Percentiles rank a stretch among this genome's conserved stretches.
phyloP scores from a whole-genome alignment of 2,797 vertebrate species.

The Sebastes matsubarae region DNA sequence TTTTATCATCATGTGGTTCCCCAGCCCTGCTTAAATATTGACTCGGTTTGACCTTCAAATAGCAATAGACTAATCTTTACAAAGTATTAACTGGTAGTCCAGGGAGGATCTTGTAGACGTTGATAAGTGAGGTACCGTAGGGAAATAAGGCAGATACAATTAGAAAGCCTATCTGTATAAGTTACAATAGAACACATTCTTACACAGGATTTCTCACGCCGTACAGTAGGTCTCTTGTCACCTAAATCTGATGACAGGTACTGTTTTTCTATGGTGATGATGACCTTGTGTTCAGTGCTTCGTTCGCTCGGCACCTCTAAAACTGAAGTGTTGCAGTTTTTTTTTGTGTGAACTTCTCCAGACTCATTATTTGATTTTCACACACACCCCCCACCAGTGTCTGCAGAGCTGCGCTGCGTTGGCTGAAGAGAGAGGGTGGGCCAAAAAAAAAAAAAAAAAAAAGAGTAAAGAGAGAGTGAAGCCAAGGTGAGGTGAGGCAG shows the following conservation, averaged over 20 bases:
- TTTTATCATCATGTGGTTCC: conserved; percentile 11
- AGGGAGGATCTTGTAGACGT: conserved; percentile 13
- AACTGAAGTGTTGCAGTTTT: conserved; percentile 32
- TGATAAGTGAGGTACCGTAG: conserved; percentile 36
- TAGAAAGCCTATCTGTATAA: conserved; percentile 32
- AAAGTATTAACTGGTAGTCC: conserved; percentile 38
- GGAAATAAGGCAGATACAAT: conserved; percentile 40
- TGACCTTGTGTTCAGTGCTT: conserved; percentile 40
- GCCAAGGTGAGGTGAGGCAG: conserved; percentile 30
- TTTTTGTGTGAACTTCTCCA: not conserved
- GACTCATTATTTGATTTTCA: conserved; percentile 49
- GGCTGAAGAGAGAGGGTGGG: conserved; percentile 6
- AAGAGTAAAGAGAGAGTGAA: conserved; percentile 10
- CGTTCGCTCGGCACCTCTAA: conserved; percentile 8
- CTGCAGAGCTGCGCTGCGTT: conserved; percentile 27
- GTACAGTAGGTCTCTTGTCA: conserved; percentile 21
- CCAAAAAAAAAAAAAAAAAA: not conserved
- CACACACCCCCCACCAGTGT: not conserved
- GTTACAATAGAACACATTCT: conserved; percentile 20
- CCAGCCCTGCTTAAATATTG: conserved; percentile 44
- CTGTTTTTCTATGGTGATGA: conserved; percentile 33
- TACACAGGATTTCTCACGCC: conserved; percentile 14
- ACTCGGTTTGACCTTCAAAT: conserved; percentile 62
- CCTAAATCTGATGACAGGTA: conserved; percentile 43
- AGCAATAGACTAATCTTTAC: conserved; percentile 32